phyloP scores from a whole-genome alignment of 2,888 invertebrate species.

The Oxystoma pomonae region DNA sequence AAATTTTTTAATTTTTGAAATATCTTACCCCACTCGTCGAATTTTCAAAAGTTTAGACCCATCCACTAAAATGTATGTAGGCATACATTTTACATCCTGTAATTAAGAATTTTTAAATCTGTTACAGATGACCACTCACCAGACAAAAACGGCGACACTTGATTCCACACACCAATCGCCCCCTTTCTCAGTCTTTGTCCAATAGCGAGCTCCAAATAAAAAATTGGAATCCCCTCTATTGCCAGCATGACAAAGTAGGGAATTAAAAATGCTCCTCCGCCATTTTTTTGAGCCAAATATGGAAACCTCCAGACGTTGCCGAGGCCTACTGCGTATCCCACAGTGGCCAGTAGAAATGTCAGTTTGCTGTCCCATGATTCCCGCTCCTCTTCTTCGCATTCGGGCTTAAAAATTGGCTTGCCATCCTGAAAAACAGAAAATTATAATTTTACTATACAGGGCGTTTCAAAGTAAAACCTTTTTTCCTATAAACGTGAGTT shows the following conservation, averaged over 20 bases:
- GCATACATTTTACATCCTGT: too few species aligned
- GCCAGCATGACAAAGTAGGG: constrained; percentile 95
- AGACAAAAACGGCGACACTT: constrained; percentile 82
- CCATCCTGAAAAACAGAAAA: constrained; percentile 44
- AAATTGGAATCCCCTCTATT: constrained; percentile 92
- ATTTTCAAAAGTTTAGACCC: too few species aligned
- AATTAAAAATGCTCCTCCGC: constrained; percentile 94
- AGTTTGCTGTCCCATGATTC: constrained; percentile 93
- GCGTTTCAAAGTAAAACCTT: too few species aligned
- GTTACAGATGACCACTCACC: constrained; percentile 31
- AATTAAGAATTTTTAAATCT: too few species aligned
- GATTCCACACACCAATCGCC: constrained; percentile 94
- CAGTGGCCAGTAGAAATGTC: constrained; percentile 88
- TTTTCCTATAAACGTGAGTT: too few species aligned
- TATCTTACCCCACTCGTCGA: too few species aligned
- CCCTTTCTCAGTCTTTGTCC: constrained; percentile 92
- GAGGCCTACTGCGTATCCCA: constrained; percentile 85
- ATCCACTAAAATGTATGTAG: too few species aligned
- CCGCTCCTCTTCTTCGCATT: constrained; percentile 58
- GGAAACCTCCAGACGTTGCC: constrained; percentile 97
- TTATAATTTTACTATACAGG: neutral
- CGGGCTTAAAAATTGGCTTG: constrained; percentile 58
- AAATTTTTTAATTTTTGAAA: too few species aligned
- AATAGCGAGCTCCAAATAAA: constrained; percentile 92
- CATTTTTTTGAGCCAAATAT: constrained; percentile 91